Evolutionary conservation across 2,888 invertebrate species (phyloP).

Genomic region (Morpho achilles): DNA sequence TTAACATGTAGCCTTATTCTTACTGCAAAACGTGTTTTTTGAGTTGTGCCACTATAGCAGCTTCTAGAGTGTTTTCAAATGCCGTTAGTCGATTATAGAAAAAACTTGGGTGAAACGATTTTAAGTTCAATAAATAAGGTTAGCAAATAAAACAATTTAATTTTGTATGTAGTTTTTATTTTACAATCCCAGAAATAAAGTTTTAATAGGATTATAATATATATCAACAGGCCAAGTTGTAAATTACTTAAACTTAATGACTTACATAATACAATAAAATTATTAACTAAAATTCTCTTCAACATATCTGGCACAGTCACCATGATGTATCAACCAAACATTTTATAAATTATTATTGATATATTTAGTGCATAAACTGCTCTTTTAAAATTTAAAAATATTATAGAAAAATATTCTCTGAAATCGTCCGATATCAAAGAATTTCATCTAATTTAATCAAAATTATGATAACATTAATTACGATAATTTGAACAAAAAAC

Average conservation of each 20-base stretch:
- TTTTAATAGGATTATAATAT: conserved; percentile 78
- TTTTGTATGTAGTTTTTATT: conserved; percentile 68
- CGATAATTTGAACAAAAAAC: conserved; percentile 16
- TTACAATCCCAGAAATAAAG: conserved; percentile 79
- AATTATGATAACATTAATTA: conserved; percentile 42
- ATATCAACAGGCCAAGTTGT: conserved; percentile 79
- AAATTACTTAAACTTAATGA: conserved; percentile 80
- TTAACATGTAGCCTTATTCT: too few relatives aligned
- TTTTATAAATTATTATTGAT: conserved; percentile 60
- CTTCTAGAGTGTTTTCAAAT: too few relatives aligned
- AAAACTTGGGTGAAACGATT: background rate
- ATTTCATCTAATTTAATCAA: conserved; percentile 59
- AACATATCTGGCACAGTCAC: conserved; percentile 76
- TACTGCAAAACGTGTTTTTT: too few relatives aligned
- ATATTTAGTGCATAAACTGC: conserved; percentile 67
- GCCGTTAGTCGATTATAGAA: too few relatives aligned
- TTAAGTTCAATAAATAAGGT: background rate
- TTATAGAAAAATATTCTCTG: conserved; percentile 78
- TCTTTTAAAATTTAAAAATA: conserved; percentile 69
- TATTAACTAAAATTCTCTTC: conserved; percentile 78
- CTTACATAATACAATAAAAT: conserved; percentile 78
- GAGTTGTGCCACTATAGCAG: too few relatives aligned
- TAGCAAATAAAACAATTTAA: conserved; percentile 24
- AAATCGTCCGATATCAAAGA: conserved; percentile 60
- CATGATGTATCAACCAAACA: conserved; percentile 73